phyloP scores from a whole-genome alignment of 2,888 invertebrate species.

The Rapana venosa region DNA sequence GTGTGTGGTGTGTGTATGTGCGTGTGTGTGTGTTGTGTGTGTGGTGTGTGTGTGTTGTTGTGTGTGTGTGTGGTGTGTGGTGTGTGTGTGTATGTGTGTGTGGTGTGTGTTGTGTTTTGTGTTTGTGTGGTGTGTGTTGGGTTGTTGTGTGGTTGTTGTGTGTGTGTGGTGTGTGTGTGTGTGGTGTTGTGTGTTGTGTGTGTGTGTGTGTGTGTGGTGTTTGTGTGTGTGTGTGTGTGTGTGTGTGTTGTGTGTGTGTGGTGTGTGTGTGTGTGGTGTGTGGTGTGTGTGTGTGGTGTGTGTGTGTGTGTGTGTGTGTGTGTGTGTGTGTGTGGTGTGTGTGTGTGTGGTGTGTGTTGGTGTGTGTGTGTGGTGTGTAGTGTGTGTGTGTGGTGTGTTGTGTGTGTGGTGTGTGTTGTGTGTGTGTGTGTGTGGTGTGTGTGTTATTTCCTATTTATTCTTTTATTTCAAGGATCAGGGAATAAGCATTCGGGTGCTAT shows the following conservation, averaged over 20 bases:
- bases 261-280: neutral
- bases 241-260: neutral
- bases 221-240: too few relatives aligned
- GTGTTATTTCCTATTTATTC: neutral
- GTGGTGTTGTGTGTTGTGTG: neutral
- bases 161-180: neutral
- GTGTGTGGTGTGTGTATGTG: neutral
- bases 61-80: too few relatives aligned
- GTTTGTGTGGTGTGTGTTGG: neutral
- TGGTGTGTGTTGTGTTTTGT: too few relatives aligned
- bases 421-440: neutral
- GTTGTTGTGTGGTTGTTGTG: too few relatives aligned
- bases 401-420: too few relatives aligned
- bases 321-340: neutral
- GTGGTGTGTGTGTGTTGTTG: too few relatives aligned
- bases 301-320: neutral
- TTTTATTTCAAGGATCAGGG: neutral
- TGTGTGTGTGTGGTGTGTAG: neutral
- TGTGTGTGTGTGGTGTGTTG: slow-evolving; percentile 1
- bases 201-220: neutral
- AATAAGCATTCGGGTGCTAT: too few relatives aligned
- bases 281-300: neutral
- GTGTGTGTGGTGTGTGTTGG: neutral
- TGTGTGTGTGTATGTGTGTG: neutral
- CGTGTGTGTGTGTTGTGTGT: too few relatives aligned